Conservation (phyloP, 2,113 vertebrate genomes). For the Seriola quinqueradiata region DNA sequence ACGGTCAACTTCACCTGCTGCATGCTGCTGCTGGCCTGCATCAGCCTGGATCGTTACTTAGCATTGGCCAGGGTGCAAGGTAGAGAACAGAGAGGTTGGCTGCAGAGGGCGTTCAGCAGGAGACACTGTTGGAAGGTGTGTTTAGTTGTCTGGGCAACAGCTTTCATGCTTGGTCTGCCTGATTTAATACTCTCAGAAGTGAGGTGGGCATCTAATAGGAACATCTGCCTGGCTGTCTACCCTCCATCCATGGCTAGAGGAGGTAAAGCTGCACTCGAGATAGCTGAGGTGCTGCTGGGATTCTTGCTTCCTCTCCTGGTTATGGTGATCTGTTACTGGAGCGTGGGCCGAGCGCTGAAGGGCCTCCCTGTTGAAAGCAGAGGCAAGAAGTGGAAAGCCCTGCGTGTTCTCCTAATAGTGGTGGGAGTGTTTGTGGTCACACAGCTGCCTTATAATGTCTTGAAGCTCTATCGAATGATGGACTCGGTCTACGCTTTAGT, state of each 20-base stretch:
- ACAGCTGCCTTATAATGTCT: slow-evolving; percentile 91
- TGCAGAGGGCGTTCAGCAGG: slow-evolving; percentile 61
- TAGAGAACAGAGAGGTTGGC: not conserved
- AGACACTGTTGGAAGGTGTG: slow-evolving; percentile 74
- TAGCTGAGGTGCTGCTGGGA: slow-evolving; percentile 89
- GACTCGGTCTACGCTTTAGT: slow-evolving; percentile 89
- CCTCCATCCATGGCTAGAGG: slow-evolving; percentile 78
- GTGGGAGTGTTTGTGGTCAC: slow-evolving; percentile 90
- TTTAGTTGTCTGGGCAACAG: slow-evolving; percentile 84
- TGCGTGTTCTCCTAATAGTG: slow-evolving; percentile 88
- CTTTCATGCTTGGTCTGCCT: slow-evolving; percentile 88
- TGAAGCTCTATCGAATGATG: slow-evolving; percentile 90
- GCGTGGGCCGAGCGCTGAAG: slow-evolving; percentile 81
- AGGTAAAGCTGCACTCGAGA: slow-evolving; percentile 87
- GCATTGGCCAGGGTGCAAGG: slow-evolving; percentile 71
- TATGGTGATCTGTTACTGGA: slow-evolving; percentile 90
- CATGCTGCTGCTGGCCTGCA: slow-evolving; percentile 94
- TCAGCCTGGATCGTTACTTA: slow-evolving; percentile 91
- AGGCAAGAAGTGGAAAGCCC: slow-evolving; percentile 84
- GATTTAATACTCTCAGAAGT: slow-evolving; percentile 90
- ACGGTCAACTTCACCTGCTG: slow-evolving; percentile 92
- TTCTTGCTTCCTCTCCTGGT: slow-evolving; percentile 91
- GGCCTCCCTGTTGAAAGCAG: slow-evolving; percentile 84
- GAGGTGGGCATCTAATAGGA: slow-evolving; percentile 59
- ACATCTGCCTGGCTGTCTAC: slow-evolving; percentile 85